A percentile compares a stretch with the other conserved stretches of the same genome.
Conservation (phyloP, 2,113 vertebrate genomes). For the Paedocypris sp. region DNA sequence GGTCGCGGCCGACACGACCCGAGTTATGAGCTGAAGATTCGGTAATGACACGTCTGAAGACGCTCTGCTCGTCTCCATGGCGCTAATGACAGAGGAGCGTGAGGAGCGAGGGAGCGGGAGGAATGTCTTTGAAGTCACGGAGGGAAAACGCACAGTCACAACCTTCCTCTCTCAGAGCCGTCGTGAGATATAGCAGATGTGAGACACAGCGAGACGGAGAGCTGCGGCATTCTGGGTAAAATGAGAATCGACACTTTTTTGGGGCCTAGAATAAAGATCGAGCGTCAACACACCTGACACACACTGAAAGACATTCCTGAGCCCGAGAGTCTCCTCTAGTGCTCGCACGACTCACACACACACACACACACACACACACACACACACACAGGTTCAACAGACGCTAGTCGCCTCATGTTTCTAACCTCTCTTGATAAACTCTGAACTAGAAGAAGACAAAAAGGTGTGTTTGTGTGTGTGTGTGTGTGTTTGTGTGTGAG, state of each 20-base stretch:
- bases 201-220: no score
- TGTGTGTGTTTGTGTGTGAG: not conserved
- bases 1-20: not conserved
- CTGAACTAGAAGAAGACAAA: no score
- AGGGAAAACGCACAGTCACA: not conserved
- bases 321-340: not conserved
- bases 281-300: slow-evolving; percentile 5
- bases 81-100: slow-evolving; percentile 10
- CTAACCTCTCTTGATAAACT: no score
- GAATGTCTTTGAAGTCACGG: slow-evolving; percentile 16
- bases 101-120: not conserved
- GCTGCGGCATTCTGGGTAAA: no score
- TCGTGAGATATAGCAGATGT: no score
- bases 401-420: no score
- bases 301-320: slow-evolving; percentile 7
- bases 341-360: not conserved
- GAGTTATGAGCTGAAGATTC: not conserved
- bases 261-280: no score
- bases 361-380: not conserved
- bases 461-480: no score
- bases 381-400: no score
- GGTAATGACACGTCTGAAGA: slow-evolving; percentile 14
- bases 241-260: no score
- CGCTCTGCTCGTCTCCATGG: slow-evolving; percentile 6
- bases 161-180: not conserved